These are phyloP conservation scores for Scaptomyza pallida DNA, from an alignment of 1,140 invertebrate genomes.

Conservation along the genomic window DNA sequence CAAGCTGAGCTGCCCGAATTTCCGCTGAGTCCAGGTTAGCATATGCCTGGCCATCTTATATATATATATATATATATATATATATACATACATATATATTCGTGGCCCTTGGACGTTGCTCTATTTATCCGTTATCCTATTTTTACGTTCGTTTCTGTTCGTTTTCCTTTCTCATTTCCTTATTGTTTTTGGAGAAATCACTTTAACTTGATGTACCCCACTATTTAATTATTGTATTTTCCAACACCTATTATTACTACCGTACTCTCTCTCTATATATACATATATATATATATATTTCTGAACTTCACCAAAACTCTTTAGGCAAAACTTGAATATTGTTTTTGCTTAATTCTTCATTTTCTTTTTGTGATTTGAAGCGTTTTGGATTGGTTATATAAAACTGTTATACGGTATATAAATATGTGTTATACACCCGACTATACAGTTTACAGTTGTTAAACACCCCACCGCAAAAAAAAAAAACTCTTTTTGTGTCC, in stretches of 20 bases:
- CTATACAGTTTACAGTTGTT: conserved; percentile 19
- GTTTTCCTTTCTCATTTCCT: conserved; percentile 22
- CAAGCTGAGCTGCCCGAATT: conserved; percentile 80
- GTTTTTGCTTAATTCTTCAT: conserved; percentile 27
- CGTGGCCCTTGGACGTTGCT: conserved; percentile 57
- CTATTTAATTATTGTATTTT: conserved; percentile 18
- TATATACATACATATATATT: conserved; percentile 19
- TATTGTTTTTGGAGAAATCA: conserved; percentile 34
- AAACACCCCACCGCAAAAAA: not conserved
- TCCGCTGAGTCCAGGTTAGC: conserved; percentile 84
- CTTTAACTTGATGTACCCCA: conserved; percentile 54
- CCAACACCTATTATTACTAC: conserved; percentile 9
- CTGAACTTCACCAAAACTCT: not conserved
- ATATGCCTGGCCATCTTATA: conserved; percentile 50
- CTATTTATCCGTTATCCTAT: conserved; percentile 19
- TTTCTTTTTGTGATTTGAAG: conserved; percentile 39
- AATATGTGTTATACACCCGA: conserved; percentile 43
- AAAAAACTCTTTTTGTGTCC: conserved; percentile 24
- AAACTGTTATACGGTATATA: conserved; percentile 55
- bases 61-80: conserved; percentile 23
- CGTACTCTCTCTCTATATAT: no score
- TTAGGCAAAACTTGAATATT: conserved; percentile 9
- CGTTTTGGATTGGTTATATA: conserved; percentile 41
- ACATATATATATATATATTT: not conserved
- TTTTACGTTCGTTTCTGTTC: conserved; percentile 5